Evolutionary conservation across 1,140 invertebrate genomes (phyloP), one percentile per base, ranked within the genome.

Genomic region (Pantala flavescens): DNA sequence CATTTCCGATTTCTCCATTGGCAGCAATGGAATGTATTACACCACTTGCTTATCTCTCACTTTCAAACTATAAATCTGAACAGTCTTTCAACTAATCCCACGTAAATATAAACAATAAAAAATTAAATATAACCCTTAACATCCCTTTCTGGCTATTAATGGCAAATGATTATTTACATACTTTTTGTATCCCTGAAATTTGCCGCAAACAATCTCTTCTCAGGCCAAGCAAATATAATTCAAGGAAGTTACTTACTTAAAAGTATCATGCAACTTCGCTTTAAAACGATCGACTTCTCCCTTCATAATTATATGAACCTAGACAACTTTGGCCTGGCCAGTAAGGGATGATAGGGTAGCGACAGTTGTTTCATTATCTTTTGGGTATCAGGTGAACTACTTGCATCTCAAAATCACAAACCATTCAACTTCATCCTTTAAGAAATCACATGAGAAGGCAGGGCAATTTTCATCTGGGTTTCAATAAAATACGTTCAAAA

Each of bases 181-280:
- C 16, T 63, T 63, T 63, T 19, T 63, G 49, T 63, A 63, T 63
- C 49, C 49, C 49, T 63, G 49, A 63, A 63, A 63, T 63, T 63
- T 63, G 49, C 49, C 49, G 5, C 49, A 63, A 63, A 63, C 5
- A n/a, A 36, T 36, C 28, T 63, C 3, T 63, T 21, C 49, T 19
- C 49, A 7, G 49, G 49, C 49, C 49, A 63, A 63, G 49, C 49
- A 63, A 63, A 21, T 63, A 63, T 63, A 63, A 19, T 63, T 12
- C 12, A 63, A 3, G n/a, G 49, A 63, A 63, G 49, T 36, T 36
- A 36, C 28, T 36, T 36, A 2, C 28, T 9, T 36, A 2, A 36
- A 36, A 36, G 28, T 36, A 36, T 36, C 49, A 7, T 3, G 49
- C 5, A 63, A 63, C n/a, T 16, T 21, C 49, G 3, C 49, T 21